These are phyloP conservation scores for Aegotheles bennettii DNA, from an alignment of 2,113 vertebrate species.

Conservation along the genomic window DNA sequence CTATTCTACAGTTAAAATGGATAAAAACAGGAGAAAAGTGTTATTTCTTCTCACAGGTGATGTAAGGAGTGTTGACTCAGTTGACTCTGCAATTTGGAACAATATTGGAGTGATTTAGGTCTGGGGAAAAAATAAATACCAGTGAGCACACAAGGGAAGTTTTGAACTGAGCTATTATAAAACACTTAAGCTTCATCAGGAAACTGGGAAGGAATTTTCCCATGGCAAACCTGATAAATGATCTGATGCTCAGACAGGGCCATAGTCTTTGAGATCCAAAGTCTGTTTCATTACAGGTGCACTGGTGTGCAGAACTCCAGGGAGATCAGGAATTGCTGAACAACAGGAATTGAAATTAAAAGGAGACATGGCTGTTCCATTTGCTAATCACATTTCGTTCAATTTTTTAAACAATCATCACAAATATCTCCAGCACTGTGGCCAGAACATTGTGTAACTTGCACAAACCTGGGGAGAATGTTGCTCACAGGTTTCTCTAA, in stretches of 20 bases:
- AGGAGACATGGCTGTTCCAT: not conserved
- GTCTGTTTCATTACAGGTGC: not conserved
- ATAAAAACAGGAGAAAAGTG: not conserved
- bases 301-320: not conserved
- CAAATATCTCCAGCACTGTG: not conserved
- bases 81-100: not conserved
- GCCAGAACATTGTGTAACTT: not conserved
- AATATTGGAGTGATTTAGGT: not conserved
- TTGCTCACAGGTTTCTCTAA: not conserved
- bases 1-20: not conserved
- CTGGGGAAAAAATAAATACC: not conserved
- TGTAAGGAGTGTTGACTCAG: not conserved
- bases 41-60: not conserved
- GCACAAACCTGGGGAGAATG: not conserved
- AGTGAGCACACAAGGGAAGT: not conserved
- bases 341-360: not conserved
- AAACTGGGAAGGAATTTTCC: not conserved
- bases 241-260: not conserved
- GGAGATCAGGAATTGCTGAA: not conserved
- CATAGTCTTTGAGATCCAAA: not conserved
- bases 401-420: not conserved
- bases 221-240: not conserved
- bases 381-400: not conserved
- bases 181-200: not conserved
- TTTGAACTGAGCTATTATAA: not conserved